Base-by-base conservation (phyloP, 2,888 invertebrate genomes). In the Ophion ventricosus region DNA sequence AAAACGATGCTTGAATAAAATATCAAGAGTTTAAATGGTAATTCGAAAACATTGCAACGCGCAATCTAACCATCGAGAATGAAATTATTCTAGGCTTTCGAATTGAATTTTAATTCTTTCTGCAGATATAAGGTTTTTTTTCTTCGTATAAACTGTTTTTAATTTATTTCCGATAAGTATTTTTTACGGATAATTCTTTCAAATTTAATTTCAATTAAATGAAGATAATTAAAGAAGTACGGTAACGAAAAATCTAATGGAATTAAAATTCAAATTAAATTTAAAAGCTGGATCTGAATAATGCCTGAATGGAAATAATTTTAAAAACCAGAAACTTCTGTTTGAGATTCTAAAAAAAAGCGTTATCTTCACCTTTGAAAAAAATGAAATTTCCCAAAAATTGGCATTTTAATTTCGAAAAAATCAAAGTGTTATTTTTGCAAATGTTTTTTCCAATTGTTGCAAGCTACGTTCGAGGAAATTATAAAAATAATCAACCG, bases 401-500 rank as follows among this genome's bases (percentile, higher is more conserved):
- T 4, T 35, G 5, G 35, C 35, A 35, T 35, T 35, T 8, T 35
- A 4, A n/a, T 64, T 64, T n/a, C 25, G 14, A 17, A 49, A 49
- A 14, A 49, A 4, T 49, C 49, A 4, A 49, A 49, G 49, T 17
- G 49, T 49, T 40, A 10, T 26, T 63, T 26, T 35, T 35, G n/a
- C 8, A 35, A 35, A 63, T 5, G 29, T 35, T 64, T 7, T 14
- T 61, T 3, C 3, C 0, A 25, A 25, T 61, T 14, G 14, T 61
- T 61, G 61, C 11, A 61, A 20, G 11, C 29, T 20, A n/a, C 17
- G 20, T 64, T 14, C 35, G 1, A 64, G 8, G 14, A 64, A 54
- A 63, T 61, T 14, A 64, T 29, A 35, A 64, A 56, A 56, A 64
- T 54, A 75, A 29, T 63, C 29, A 35, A 11, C 23, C 20, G 14